Base-by-base conservation (phyloP, 2,888 invertebrate species). In the Lasius fuliginosus region DNA sequence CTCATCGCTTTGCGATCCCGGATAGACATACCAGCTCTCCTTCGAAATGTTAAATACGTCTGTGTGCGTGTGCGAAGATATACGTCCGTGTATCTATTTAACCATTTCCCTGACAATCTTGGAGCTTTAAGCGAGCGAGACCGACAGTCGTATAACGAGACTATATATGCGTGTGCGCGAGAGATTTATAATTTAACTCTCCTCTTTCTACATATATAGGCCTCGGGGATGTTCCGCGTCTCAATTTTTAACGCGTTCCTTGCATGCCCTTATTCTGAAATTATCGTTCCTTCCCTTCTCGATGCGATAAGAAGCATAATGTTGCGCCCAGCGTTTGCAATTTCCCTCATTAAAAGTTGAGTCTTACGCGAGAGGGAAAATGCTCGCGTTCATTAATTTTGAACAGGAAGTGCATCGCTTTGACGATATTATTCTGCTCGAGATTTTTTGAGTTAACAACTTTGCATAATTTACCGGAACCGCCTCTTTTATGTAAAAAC, bases 301-400 rank as follows among this genome's bases (percentile, higher is more conserved):
- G 75, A 60, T n/a, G 27, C 46, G 60, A 49, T 81, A 73, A 81
- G 74, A 75, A 62, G 49, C 67, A 67, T 68, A 77, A 77, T 68
- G 56, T 56, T 30, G 30, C 56, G 40, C 30, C n/a, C 75, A 46
- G 56, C 77, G 53, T 67, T 77, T 56, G 77, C 67, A 77, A 77
- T 77, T 77, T 77, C 56, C 67, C 77, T 77, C 77, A 68, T 77
- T 77, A 85, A 83, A 82, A 86, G 89, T 86, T 90, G 83, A 87
- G 75, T 75, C 82, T 87, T 49, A n/a, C 53, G 30, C 30, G 46
- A 42, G 6, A 49, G 68, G 30, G 86, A 73, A 86, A 73, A 74
- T 76, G 73, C 62, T 64, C 83, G 74, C 84, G 85, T 73, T 86
- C 81, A 76, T 76, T 83, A 84, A 85, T 83, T 86, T 86, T 76